phyloP scores from a whole-genome alignment of 2,888 invertebrate genomes.

The Margaritifera margaritifera region DNA sequence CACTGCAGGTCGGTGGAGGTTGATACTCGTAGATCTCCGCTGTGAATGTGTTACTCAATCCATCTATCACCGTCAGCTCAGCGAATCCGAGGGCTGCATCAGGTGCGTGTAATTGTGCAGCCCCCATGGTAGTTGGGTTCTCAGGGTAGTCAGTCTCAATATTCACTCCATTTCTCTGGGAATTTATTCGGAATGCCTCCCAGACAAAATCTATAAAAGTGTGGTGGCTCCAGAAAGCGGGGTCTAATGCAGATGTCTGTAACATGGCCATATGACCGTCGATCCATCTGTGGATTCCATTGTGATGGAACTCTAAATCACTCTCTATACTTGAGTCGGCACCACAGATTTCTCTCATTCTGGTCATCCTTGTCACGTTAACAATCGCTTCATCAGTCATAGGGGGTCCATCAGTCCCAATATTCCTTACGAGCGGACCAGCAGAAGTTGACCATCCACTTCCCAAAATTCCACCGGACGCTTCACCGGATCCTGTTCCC shows the following conservation, averaged over 20 bases:
- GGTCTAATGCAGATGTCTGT: slow-evolving; percentile 51
- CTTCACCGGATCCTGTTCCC: slow-evolving; percentile 50
- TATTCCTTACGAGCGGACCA: slow-evolving; percentile 47
- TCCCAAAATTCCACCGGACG: slow-evolving; percentile 47
- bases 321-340: slow-evolving; percentile 36
- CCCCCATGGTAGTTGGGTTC: slow-evolving; percentile 35
- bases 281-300: slow-evolving; percentile 50
- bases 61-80: slow-evolving; percentile 43
- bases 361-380: slow-evolving; percentile 27
- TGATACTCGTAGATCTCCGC: slow-evolving; percentile 45
- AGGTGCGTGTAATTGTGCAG: slow-evolving; percentile 35
- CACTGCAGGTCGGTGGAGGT: slow-evolving; percentile 48
- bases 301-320: slow-evolving; percentile 53
- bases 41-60: slow-evolving; percentile 38
- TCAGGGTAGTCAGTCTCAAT: slow-evolving; percentile 32
- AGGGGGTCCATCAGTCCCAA: slow-evolving; percentile 49
- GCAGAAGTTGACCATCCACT: slow-evolving; percentile 44
- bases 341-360: slow-evolving; percentile 40
- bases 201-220: slow-evolving; percentile 53
- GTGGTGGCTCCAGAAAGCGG: slow-evolving; percentile 57
- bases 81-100: slow-evolving; percentile 49
- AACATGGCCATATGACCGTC: slow-evolving; percentile 56
- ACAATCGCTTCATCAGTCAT: slow-evolving; percentile 37
- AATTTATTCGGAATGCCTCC: slow-evolving; percentile 50
- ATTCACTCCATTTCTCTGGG: slow-evolving; percentile 19